Evolutionary conservation across 2,888 invertebrate species (phyloP).

Genomic region (Thereva nobilitata): DNA sequence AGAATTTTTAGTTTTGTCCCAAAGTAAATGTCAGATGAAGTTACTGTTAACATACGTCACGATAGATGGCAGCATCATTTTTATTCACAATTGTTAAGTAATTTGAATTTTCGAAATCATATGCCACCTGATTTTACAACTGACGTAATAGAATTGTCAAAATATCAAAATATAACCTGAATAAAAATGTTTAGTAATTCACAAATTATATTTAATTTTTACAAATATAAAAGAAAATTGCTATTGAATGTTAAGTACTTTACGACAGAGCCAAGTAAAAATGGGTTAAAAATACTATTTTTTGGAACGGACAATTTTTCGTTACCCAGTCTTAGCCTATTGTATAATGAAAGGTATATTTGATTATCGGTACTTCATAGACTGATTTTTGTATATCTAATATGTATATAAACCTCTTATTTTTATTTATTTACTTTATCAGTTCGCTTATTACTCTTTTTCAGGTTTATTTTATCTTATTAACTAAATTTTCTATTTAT

Average conservation of each 20-base stretch:
- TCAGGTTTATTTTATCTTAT: too few species aligned
- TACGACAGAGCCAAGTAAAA: conserved; percentile 7
- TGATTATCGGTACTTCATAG: background rate
- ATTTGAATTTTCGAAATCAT: background rate
- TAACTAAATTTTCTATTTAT: conserved; percentile 18
- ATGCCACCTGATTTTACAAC: background rate
- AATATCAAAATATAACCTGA: background rate
- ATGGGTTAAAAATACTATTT: conserved; percentile 67
- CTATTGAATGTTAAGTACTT: background rate
- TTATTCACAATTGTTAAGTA: background rate
- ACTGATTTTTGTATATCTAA: too few species aligned
- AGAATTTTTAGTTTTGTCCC: too few species aligned
- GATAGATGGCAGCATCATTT: too few species aligned
- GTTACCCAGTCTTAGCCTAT: conserved; percentile 69
- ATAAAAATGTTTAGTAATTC: background rate
- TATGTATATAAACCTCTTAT: too few species aligned
- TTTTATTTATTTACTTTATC: too few species aligned
- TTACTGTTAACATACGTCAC: too few species aligned
- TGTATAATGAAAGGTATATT: conserved; percentile 66
- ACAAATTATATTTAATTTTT: conserved; percentile 40
- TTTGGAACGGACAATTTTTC: conserved; percentile 88
- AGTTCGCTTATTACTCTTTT: too few species aligned
- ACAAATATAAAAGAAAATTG: conserved; percentile 53
- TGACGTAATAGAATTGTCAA: background rate
- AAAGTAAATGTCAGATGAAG: too few species aligned